phyloP scores from a whole-genome alignment of 2,113 vertebrate species.

The Hippoglossus stenolepis region DNA sequence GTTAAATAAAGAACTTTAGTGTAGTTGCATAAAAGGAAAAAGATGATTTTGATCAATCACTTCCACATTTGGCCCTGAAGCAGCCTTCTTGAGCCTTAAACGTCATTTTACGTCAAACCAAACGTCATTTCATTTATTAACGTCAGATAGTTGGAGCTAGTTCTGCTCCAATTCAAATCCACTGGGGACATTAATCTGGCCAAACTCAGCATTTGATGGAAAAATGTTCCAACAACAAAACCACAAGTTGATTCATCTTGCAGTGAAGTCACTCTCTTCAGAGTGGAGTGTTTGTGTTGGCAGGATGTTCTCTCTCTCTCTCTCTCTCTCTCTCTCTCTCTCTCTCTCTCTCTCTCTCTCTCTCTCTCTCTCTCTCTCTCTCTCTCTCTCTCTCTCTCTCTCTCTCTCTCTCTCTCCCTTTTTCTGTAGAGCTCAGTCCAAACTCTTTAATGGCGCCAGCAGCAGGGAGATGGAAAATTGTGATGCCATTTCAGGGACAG shows the following conservation, averaged over 20 bases:
- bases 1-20: neutral
- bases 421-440: slow-evolving; percentile 18
- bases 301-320: neutral
- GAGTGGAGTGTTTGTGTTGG: slow-evolving; percentile 50
- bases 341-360: no score
- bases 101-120: neutral
- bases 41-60: neutral
- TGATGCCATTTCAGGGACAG: slow-evolving; percentile 62
- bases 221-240: slow-evolving; percentile 24
- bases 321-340: no score
- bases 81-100: neutral
- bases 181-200: slow-evolving; percentile 10
- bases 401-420: neutral
- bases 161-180: slow-evolving; percentile 15
- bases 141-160: slow-evolving; percentile 5
- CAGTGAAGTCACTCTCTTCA: slow-evolving; percentile 9
- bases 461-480: slow-evolving; percentile 60
- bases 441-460: slow-evolving; percentile 27
- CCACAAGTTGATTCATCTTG: slow-evolving; percentile 16
- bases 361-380: neutral
- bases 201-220: slow-evolving; percentile 3
- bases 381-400: neutral
- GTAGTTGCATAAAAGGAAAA: neutral
- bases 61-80: neutral
- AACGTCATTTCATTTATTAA: neutral